Conservation (phyloP, 2,888 invertebrate genomes). For the Elysia crispata region DNA sequence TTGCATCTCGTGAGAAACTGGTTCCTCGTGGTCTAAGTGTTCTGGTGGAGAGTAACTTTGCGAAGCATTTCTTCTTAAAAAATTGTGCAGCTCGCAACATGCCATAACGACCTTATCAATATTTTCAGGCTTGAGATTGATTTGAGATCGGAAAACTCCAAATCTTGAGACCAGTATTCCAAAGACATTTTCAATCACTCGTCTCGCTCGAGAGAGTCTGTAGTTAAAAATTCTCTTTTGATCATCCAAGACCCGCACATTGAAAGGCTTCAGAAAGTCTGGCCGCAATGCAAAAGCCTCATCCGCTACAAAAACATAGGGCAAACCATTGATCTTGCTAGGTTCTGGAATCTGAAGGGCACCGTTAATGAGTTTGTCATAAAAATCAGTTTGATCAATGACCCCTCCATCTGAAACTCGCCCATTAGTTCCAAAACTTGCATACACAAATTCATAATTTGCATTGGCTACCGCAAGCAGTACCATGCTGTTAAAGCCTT, state of each 20-base stretch:
- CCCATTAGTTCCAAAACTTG: slow-evolving; percentile 25
- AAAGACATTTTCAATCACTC: too few relatives aligned
- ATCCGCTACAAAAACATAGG: background rate
- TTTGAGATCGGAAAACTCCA: background rate
- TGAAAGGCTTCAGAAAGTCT: slow-evolving; percentile 17
- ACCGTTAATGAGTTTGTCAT: background rate
- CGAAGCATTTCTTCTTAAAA: too few relatives aligned
- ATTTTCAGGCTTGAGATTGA: background rate
- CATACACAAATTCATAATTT: slow-evolving; percentile 13
- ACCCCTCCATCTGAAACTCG: slow-evolving; percentile 27
- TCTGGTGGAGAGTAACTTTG: too few relatives aligned
- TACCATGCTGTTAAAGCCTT: slow-evolving; percentile 5
- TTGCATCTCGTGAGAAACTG: too few relatives aligned
- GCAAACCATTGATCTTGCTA: background rate
- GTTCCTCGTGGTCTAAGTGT: too few relatives aligned
- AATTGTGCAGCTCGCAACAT: slow-evolving; percentile 3
- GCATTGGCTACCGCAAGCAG: slow-evolving; percentile 23
- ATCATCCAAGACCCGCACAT: slow-evolving; percentile 21
- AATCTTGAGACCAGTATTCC: slow-evolving; percentile 13
- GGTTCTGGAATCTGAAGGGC: background rate
- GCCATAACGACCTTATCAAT: slow-evolving; percentile 10
- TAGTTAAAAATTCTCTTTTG: background rate
- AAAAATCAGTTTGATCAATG: slow-evolving; percentile 15
- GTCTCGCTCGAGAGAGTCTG: background rate
- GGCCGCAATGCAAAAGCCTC: slow-evolving; percentile 19